Percentiles rank a stretch among this genome's conserved stretches.
Conservation (phyloP, 2,113 vertebrate species). For the Microtus oregoni region DNA sequence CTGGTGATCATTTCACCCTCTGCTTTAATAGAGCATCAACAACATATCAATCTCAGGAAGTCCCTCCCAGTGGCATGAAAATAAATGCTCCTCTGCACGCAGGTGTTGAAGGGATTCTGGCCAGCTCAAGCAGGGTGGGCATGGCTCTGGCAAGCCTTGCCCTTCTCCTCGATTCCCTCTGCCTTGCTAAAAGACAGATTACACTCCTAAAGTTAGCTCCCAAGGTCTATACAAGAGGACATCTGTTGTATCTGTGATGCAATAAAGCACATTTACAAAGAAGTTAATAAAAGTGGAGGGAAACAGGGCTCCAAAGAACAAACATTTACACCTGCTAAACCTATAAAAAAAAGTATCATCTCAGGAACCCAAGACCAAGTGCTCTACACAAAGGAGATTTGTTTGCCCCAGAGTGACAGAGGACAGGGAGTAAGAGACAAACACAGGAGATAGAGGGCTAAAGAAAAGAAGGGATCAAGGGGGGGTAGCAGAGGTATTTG, state of each 20-base stretch:
- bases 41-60: not conserved
- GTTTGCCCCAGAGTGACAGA: not conserved
- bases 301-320: too few relatives aligned
- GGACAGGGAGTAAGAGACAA: not conserved
- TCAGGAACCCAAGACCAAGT: not conserved
- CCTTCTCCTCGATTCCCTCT: not conserved
- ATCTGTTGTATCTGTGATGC: too few relatives aligned
- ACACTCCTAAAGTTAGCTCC: not conserved
- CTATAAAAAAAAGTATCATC: too few relatives aligned
- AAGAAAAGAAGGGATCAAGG: not conserved
- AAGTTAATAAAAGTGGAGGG: too few relatives aligned
- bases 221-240: not conserved
- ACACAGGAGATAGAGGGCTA: not conserved
- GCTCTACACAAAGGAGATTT: not conserved
- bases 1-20: conserved; percentile 59
- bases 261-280: too few relatives aligned
- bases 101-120: not conserved
- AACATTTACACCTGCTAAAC: too few relatives aligned
- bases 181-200: not conserved
- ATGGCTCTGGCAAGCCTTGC: not conserved
- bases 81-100: not conserved
- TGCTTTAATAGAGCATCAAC: not conserved
- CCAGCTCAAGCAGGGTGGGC: not conserved
- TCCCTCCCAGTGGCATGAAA: not conserved
- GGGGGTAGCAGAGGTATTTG: not conserved